phyloP scores from a whole-genome alignment of 2,113 vertebrate genomes.

The Hyperopisus bebe region DNA sequence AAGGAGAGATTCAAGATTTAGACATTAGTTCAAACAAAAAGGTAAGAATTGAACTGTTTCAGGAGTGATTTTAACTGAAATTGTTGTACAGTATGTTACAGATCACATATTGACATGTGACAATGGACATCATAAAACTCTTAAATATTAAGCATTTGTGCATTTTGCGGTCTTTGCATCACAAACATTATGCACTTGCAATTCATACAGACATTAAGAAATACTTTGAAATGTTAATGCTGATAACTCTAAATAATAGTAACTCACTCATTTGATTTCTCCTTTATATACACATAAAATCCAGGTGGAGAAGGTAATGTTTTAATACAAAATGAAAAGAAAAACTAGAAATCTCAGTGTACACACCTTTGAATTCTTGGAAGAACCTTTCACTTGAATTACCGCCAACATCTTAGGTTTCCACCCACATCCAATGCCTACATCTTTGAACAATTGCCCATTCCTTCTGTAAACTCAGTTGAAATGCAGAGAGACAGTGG shows the following conservation, averaged over 20 bases:
- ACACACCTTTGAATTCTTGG: background rate
- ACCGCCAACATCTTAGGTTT: background rate
- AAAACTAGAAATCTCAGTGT: background rate
- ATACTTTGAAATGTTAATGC: background rate
- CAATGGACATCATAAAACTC: background rate
- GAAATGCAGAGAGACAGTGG: background rate
- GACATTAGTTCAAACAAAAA: conserved; percentile 77
- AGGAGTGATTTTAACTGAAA: background rate
- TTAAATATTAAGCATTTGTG: background rate
- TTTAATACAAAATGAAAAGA: background rate
- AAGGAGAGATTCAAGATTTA: conserved; percentile 83
- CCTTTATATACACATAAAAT: background rate
- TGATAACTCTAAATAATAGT: background rate
- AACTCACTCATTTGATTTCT: background rate
- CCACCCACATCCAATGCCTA: background rate
- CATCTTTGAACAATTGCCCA: background rate
- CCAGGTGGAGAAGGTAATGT: background rate
- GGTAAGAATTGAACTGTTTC: conserved; percentile 50
- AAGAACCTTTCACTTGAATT: background rate
- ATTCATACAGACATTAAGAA: background rate
- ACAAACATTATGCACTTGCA: background rate
- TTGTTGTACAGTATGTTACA: background rate
- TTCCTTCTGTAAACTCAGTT: background rate
- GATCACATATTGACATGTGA: background rate
- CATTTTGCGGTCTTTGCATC: background rate